Evolutionary conservation across 2,888 invertebrate genomes (phyloP), one percentile per base, ranked within the genome.

Genomic region (Tetragnatha montana): DNA sequence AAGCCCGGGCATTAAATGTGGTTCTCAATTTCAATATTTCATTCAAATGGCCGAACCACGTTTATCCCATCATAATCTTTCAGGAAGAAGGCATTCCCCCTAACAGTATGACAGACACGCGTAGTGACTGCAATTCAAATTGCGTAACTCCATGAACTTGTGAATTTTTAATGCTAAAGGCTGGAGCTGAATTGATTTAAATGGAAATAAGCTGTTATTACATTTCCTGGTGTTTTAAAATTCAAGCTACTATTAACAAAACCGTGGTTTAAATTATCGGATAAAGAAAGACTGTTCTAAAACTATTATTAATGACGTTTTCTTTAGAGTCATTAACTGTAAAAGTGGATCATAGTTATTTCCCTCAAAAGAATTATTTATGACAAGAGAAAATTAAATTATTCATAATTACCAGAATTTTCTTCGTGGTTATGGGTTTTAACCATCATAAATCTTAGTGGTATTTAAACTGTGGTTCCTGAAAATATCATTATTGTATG

Each of bases 1-100:
- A 73, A 70, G 17, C 71, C 50, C 68, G 35, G 51, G 51, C 74
- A 86, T 74, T 86, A 80, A 86, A 80, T 80, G 73, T 73, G 80
- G 35, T 69, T 84, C 83, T 76, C 83, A 76, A 84, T 80, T 86
- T 86, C 73, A 80, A 86, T 86, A 86, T 86, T 86, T 86, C 80
- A 86, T 74, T 86, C 71, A 68, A 85, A 84, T 73, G 80, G 73
- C 49, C 22, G n/a, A 6, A 73, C 49, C 69, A 50, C 79, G 76
- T 17, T 86, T 19, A 14, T 47, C 79, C 51, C 51, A 79, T 85
- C 51, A 47, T 71, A 86, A 81, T 80, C 80, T 74, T 81, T 80
- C 80, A 80, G 83, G 83, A 83, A 80, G 73, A 86, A 86, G 86
- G 80, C 86, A 86, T 86, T 86, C 74, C 80, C 35, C 74, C 79